Base-by-base conservation (phyloP, 1,140 invertebrate genomes). In the Diorhabda elongata region DNA sequence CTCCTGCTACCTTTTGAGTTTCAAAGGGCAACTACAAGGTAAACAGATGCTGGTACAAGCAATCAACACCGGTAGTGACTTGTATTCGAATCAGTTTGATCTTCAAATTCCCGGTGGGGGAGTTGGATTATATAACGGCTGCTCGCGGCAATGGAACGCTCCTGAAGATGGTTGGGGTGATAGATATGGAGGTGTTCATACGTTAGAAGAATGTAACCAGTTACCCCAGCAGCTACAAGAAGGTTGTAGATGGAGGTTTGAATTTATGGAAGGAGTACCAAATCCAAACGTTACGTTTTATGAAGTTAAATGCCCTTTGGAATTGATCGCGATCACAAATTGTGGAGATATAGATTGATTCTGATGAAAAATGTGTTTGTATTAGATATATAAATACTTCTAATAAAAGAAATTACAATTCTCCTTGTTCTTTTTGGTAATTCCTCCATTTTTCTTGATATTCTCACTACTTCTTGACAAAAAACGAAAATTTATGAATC, bases 91-190 rank as follows among this genome's bases (percentile, higher is more conserved):
- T 61, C 68, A 69, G 4, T 69, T 69, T 42, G 68, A 69, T 43
- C 58, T 69, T 8, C 44, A 45, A 9, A 58, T 58, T 9, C 68
- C 68, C 9, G 71, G 71, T 68, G 69, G 43, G 6, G 68, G 68
- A 0, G 68, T 69, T 8, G 68, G 68, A 42, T 11, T 59, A 3
- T 59, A 52, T 42, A 69, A 64, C 11, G 56, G 56, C 3, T 58
- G 68, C 43, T 41, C 9, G 9, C 43, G 9, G 5, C 67, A 68
- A 66, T 71, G 70, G 70, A 64, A 64, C 26, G 64, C 70, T 6
- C 67, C 64, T 43, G 58, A 44, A 62, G 7, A 42, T 11, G 70
- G 70, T 26, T 71, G 70, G 70, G 70, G 70, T 4, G 63, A 68
- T 42, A 4, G 58, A 45, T 45, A 58, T 1, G 65, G 65, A 7